Evolutionary conservation across 2,888 invertebrate genomes (phyloP).

Genomic region (Fissipunctia ypsillon): DNA sequence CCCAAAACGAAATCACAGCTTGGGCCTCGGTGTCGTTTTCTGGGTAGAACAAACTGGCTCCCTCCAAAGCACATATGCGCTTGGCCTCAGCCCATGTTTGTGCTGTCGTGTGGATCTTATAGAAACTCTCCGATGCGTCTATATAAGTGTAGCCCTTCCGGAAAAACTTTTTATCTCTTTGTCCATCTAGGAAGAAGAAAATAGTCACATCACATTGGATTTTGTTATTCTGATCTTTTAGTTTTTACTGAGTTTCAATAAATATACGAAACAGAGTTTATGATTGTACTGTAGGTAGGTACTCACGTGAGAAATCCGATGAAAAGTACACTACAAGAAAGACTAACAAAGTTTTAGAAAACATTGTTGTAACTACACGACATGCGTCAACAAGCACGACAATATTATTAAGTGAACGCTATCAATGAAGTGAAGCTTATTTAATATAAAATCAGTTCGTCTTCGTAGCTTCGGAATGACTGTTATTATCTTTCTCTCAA

Average conservation of each 20-base stretch:
- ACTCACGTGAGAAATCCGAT: slow-evolving; percentile 48
- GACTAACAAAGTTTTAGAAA: slow-evolving; percentile 30
- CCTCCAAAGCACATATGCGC: slow-evolving; percentile 15
- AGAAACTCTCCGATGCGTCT: slow-evolving; percentile 23
- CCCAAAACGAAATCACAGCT: slow-evolving; percentile 33
- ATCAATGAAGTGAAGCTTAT: slow-evolving; percentile 7
- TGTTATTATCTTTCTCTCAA: slow-evolving; percentile 3
- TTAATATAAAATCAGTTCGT: background rate
- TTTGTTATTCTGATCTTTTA: background rate
- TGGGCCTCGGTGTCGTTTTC: slow-evolving; percentile 1
- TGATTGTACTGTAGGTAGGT: background rate
- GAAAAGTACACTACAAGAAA: slow-evolving; percentile 32
- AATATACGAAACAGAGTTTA: background rate
- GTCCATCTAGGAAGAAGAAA: slow-evolving; percentile 35
- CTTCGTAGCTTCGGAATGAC: background rate
- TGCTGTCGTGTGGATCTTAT: slow-evolving; percentile 13
- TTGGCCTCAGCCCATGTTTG: slow-evolving; percentile 32
- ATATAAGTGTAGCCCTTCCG: slow-evolving; percentile 69
- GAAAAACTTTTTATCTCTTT: slow-evolving; percentile 58
- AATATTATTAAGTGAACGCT: background rate
- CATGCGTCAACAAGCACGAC: slow-evolving; percentile 1
- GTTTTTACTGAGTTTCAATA: background rate
- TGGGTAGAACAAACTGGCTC: slow-evolving; percentile 37
- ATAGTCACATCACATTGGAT: background rate
- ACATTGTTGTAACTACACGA: slow-evolving; percentile 31